phyloP scores from a whole-genome alignment of 2,113 vertebrate genomes.

The Atrichornis clamosus region DNA sequence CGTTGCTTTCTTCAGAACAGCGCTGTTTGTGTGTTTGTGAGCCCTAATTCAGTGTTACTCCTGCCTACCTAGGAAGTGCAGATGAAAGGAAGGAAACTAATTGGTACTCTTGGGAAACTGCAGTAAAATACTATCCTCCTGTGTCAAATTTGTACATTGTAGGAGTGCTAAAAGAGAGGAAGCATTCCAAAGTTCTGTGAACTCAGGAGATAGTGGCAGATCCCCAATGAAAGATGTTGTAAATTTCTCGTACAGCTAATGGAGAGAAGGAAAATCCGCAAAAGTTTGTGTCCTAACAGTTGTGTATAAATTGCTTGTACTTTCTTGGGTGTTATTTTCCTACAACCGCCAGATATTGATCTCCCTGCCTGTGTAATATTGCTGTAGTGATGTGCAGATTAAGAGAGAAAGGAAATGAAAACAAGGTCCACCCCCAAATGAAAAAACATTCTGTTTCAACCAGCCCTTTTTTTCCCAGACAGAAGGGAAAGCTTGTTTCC shows the following conservation, averaged over 20 bases:
- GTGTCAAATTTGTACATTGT: background rate
- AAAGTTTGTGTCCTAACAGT: background rate
- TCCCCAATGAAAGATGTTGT: background rate
- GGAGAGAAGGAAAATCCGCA: background rate
- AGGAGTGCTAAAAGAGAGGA: background rate
- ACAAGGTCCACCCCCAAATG: background rate
- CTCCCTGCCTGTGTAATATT: background rate
- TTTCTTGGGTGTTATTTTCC: background rate
- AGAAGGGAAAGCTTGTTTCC: background rate
- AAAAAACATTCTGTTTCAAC: slow-evolving; percentile 5
- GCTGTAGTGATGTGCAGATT: background rate
- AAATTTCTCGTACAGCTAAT: background rate
- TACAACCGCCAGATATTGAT: background rate
- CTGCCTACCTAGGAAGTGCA: background rate
- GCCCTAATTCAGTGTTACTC: background rate
- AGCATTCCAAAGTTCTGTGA: background rate
- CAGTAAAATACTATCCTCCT: background rate
- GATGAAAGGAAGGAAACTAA: background rate
- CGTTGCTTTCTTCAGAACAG: background rate
- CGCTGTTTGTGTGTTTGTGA: background rate
- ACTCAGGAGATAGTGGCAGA: background rate
- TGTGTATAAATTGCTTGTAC: background rate
- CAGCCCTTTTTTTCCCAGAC: background rate
- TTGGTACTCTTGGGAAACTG: background rate
- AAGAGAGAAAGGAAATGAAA: background rate